These are phyloP conservation scores for Dryococelus australis DNA, from an alignment of 2,888 invertebrate genomes.

Conservation along the genomic window DNA sequence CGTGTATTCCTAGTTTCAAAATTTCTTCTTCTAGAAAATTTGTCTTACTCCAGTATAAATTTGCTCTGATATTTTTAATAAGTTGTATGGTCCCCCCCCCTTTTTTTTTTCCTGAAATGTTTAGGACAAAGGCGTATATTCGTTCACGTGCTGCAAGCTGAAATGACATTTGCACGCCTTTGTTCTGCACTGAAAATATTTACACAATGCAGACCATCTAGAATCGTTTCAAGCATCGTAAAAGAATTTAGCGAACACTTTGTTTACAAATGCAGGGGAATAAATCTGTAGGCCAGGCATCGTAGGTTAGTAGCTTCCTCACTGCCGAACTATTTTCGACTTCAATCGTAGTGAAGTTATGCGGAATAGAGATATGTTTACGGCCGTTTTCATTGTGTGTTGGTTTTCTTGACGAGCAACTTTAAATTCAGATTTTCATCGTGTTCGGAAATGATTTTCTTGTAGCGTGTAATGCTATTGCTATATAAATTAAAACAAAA, in stretches of 20 bases:
- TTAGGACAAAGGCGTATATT: not conserved
- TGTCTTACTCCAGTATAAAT: no score
- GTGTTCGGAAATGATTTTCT: not conserved
- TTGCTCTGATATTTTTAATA: no score
- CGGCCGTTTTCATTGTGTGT: not conserved
- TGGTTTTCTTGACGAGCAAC: not conserved
- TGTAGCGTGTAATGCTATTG: no score
- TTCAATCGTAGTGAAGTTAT: not conserved
- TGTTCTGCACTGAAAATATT: not conserved
- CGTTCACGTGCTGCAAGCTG: not conserved
- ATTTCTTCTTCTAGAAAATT: no score
- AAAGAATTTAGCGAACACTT: not conserved
- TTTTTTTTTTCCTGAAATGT: no score
- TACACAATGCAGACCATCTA: not conserved
- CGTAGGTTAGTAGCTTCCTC: not conserved
- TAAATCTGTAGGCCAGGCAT: not conserved
- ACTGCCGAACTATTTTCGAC: not conserved
- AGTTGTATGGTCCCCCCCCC: no score
- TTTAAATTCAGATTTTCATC: not conserved
- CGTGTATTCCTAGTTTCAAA: no score
- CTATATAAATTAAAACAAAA: no score
- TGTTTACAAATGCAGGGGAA: not conserved
- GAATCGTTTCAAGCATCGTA: not conserved
- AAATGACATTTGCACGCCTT: not conserved
- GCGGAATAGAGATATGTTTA: not conserved